phyloP scores from a whole-genome alignment of 2,888 invertebrate genomes.

The Drosophila mercatorum region DNA sequence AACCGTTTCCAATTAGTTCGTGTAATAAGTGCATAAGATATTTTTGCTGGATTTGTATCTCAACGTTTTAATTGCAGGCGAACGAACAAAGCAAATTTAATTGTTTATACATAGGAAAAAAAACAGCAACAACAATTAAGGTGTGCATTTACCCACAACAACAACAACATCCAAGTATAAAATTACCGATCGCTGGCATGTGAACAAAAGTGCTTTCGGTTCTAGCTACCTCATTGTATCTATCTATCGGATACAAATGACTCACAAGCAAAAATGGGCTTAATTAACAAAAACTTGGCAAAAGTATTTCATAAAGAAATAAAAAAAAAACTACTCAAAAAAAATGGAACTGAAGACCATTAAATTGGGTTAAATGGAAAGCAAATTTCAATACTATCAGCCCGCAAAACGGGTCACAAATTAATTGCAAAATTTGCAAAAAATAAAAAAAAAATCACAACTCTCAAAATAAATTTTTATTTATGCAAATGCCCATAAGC shows the following conservation, averaged over 20 bases:
- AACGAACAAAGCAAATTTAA: slow-evolving; percentile 52
- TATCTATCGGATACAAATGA: slow-evolving; percentile 49
- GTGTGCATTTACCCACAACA: slow-evolving; percentile 52
- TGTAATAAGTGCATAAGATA: slow-evolving; percentile 53
- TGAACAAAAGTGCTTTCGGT: slow-evolving; percentile 41
- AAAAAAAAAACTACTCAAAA: background rate
- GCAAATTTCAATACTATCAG: slow-evolving; percentile 21
- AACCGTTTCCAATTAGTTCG: slow-evolving; percentile 54
- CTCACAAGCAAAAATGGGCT: slow-evolving; percentile 40
- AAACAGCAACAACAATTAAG: slow-evolving; percentile 41
- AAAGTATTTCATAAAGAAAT: slow-evolving; percentile 2
- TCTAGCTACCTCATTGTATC: slow-evolving; percentile 38
- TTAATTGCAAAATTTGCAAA: slow-evolving; percentile 39
- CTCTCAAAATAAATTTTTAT: slow-evolving; percentile 56
- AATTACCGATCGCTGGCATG: slow-evolving; percentile 43
- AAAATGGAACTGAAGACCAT: slow-evolving; percentile 24
- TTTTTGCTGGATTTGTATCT: slow-evolving; percentile 45
- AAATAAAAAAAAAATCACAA: slow-evolving; percentile 24
- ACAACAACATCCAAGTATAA: slow-evolving; percentile 24
- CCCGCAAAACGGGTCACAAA: slow-evolving; percentile 35
- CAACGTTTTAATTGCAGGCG: slow-evolving; percentile 57
- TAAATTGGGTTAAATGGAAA: slow-evolving; percentile 67
- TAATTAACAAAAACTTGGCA: slow-evolving; percentile 7
- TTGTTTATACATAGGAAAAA: slow-evolving; percentile 49
- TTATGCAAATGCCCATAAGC: slow-evolving; percentile 57